Evolutionary conservation across 2,888 invertebrate species (phyloP), one percentile per base, ranked within the genome.

Genomic region (Caenorhabditis sp.): DNA sequence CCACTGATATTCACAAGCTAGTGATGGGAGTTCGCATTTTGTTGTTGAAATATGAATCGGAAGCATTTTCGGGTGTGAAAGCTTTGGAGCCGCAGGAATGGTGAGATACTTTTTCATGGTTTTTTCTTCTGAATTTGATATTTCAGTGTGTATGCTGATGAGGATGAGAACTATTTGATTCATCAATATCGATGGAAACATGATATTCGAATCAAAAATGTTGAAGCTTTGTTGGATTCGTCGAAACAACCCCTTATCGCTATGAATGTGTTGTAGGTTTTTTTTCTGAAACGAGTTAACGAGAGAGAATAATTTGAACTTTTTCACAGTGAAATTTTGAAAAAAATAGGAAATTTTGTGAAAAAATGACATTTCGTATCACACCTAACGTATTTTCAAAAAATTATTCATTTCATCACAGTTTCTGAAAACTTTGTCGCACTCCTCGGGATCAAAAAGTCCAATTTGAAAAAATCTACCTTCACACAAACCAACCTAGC

Each of bases 201-300:
- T 27, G 84, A 84, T 59, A 71, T 84, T 24, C 78, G 84, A 1
- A 63, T 76, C 17, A 63, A 65, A 43, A 85, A 84, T 62, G 76
- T 76, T 10, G 61, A 65, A 17, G 58, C 65, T 26, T 84, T 84
- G 84, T 77, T 84, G 24, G 79, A 84, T 59, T 71, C 78, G 4
- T 69, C 81, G 12, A 61, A 71, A 24, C 82, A 81, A 8, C 54
- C 71, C 26, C 51, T 54, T 54, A 76, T 65, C 37, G 66, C 65
- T 1, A 60, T 62, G 0, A 71, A 71, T 36, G 27, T 64, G 55
- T n/a, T 77, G 75, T 79, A 50, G 49, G 72, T 62, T 65, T 31
- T 36, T 19, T 36, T 36, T 21, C 31, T 10, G 10, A 31, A 31
- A 31, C 31, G 3, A 36, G 31, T 36, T 26, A 58, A n/a, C n/a